Conservation (phyloP, 1,140 invertebrate species). For the Linepithema humile region DNA sequence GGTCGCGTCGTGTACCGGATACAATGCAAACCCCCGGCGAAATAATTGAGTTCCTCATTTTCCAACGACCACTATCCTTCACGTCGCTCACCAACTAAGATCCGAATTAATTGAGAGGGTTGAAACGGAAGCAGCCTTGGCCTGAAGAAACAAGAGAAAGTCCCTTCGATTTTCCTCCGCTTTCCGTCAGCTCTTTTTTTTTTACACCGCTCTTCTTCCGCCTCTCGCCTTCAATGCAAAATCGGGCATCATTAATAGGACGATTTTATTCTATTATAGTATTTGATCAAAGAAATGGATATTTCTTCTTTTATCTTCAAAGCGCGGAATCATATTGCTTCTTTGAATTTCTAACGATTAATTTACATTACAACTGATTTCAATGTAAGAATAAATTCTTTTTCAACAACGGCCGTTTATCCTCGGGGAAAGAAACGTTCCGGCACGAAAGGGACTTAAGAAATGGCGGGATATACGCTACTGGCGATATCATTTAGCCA, state of each 20-base stretch:
- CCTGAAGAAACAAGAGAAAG: not conserved
- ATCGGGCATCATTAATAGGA: conserved; percentile 28
- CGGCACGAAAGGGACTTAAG: conserved; percentile 18
- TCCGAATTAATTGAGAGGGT: conserved; percentile 64
- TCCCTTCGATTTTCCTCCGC: not conserved
- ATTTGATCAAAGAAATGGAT: not conserved
- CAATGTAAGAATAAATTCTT: not conserved
- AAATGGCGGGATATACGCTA: conserved; percentile 25
- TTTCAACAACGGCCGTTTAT: not conserved
- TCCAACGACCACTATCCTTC: conserved; percentile 58
- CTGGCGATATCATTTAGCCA: conserved; percentile 49
- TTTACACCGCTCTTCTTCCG: not conserved
- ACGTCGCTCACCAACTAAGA: conserved; percentile 48
- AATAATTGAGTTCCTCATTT: conserved; percentile 68
- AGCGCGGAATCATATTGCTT: not conserved
- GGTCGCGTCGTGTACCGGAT: conserved; percentile 1
- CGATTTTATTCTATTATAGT: not conserved
- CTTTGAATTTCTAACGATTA: conserved; percentile 15
- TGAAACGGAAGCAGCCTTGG: not conserved
- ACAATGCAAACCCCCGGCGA: conserved; percentile 3
- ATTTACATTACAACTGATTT: conserved; percentile 5
- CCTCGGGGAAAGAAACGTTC: not conserved
- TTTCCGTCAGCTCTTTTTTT: not conserved
- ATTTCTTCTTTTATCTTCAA: not conserved
- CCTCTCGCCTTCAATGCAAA: not conserved